These are phyloP conservation scores for Peromyscus nudipes DNA, from an alignment of 2,797 vertebrate genomes.

Conservation along the genomic window DNA sequence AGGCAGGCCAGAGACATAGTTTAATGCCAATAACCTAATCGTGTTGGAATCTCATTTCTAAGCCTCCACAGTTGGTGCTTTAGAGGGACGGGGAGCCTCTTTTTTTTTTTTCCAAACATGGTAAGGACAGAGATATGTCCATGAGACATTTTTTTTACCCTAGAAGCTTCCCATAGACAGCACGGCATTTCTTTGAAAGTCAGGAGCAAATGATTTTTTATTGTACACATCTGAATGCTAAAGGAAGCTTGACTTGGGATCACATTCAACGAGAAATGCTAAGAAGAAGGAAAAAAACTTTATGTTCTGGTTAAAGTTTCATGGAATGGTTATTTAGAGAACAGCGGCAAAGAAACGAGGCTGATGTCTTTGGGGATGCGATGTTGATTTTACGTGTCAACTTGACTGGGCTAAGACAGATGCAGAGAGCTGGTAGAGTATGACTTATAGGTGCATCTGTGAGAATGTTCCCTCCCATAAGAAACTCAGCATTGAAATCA, in stretches of 20 bases:
- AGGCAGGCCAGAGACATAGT: slow-evolving; percentile 33
- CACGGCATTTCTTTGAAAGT: neutral
- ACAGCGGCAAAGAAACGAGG: neutral
- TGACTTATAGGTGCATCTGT: neutral
- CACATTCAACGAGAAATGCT: neutral
- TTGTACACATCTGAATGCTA: neutral
- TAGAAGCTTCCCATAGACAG: neutral
- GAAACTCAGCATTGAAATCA: neutral
- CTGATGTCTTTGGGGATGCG: neutral
- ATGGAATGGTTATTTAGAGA: neutral
- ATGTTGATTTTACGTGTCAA: neutral
- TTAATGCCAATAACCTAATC: slow-evolving; percentile 46
- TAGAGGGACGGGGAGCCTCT: neutral
- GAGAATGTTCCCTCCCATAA: neutral
- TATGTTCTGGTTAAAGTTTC: neutral
- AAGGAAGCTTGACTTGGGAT: neutral
- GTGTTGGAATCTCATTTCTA: slow-evolving; percentile 19
- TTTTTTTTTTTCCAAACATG: neutral
- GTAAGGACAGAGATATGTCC: neutral
- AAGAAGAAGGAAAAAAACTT: neutral
- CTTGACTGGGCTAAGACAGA: neutral
- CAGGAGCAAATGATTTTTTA: neutral
- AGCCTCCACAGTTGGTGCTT: neutral
- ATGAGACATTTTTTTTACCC: neutral
- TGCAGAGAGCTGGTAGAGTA: neutral